Conservation (phyloP, 2,797 vertebrate genomes). For the Chaenodraco wilsoni region DNA sequence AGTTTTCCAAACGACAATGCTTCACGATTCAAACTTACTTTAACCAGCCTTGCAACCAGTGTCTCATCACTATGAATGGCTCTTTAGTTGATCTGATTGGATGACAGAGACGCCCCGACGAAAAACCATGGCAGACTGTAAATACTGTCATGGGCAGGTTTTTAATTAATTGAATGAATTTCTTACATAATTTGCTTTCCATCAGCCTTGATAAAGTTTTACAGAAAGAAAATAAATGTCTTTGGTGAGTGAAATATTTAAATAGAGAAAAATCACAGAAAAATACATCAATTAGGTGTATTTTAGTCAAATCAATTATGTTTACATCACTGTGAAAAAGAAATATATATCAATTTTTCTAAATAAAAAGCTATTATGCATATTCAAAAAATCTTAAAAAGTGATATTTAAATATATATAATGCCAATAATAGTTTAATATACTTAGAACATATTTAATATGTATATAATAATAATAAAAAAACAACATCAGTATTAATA, state of each 20-base stretch:
- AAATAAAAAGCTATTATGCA: background rate
- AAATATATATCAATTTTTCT: accelerated
- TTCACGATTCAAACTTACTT: slow-evolving; percentile 77
- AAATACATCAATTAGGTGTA: background rate
- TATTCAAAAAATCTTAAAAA: background rate
- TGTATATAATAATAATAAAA: no score
- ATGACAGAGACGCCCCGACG: slow-evolving; percentile 83
- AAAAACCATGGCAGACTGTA: slow-evolving; percentile 80
- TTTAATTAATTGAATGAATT: slow-evolving; percentile 25
- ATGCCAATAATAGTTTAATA: no score
- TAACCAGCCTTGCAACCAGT: slow-evolving; percentile 89
- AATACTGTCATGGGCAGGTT: slow-evolving; percentile 24
- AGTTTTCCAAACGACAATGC: slow-evolving; percentile 70
- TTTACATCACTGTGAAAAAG: background rate
- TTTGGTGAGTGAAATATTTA: background rate
- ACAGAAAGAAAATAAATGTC: background rate
- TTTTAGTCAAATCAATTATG: background rate
- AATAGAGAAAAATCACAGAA: background rate
- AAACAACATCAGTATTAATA: no score
- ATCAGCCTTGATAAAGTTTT: background rate
- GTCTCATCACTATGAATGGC: slow-evolving; percentile 63
- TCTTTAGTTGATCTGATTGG: slow-evolving; percentile 71
- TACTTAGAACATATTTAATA: no score
- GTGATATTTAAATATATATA: background rate
- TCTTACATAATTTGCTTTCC: slow-evolving; percentile 23